phyloP scores from a whole-genome alignment of 1,140 invertebrate genomes.

The Papilio aristodemus region DNA sequence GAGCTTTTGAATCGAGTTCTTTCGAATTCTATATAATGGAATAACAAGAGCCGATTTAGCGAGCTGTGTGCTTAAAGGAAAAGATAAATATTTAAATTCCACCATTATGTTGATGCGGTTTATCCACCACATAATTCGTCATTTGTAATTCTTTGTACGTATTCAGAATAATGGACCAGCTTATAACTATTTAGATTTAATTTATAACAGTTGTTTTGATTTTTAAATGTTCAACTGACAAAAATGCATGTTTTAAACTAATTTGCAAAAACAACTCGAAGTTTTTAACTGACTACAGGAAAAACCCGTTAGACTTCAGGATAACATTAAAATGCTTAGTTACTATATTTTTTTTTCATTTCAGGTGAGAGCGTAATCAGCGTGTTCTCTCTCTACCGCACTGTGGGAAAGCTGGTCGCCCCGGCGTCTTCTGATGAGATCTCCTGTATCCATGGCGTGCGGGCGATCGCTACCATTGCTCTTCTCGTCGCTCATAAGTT shows the following conservation, averaged over 20 bases:
- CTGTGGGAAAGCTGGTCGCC: slow-evolving; percentile 81
- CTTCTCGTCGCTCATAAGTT: slow-evolving; percentile 84
- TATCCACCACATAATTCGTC: slow-evolving; percentile 27
- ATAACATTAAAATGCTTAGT: no score
- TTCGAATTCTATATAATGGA: slow-evolving; percentile 30
- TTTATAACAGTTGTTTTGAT: neutral
- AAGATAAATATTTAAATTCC: slow-evolving; percentile 33
- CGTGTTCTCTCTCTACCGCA: slow-evolving; percentile 67
- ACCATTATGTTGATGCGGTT: slow-evolving; percentile 33
- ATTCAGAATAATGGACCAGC: slow-evolving; percentile 11
- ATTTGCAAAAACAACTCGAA: no score
- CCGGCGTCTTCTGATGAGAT: slow-evolving; percentile 80
- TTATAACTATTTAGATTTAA: neutral
- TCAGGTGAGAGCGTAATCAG: slow-evolving; percentile 50
- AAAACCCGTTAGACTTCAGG: no score
- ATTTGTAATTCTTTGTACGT: slow-evolving; percentile 27
- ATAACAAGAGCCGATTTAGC: slow-evolving; percentile 21
- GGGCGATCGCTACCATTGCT: slow-evolving; percentile 81
- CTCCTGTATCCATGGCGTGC: slow-evolving; percentile 83
- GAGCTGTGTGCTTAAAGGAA: slow-evolving; percentile 18
- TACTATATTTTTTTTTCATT: neutral
- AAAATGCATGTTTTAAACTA: no score
- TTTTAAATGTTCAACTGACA: neutral
- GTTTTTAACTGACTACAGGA: no score
- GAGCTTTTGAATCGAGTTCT: slow-evolving; percentile 25